phyloP scores from a whole-genome alignment of 2,113 vertebrate species.

The Polypterus senegalus region DNA sequence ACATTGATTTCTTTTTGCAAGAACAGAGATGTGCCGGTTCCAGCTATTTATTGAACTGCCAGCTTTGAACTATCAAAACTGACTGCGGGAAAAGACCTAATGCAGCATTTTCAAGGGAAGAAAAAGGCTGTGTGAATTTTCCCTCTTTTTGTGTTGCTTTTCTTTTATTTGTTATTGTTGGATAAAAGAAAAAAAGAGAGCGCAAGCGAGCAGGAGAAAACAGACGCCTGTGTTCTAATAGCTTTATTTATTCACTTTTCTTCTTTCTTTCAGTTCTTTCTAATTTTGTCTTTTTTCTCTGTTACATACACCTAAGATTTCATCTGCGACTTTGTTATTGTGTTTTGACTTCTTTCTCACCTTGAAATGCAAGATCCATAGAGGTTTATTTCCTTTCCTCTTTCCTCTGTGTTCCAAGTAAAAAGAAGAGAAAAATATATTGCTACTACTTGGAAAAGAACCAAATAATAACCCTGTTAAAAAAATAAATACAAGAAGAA shows the following conservation, averaged over 20 bases:
- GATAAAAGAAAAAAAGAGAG: conserved; percentile 69
- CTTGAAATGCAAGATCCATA: conserved; percentile 72
- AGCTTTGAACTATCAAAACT: conserved; percentile 99
- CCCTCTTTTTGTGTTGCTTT: conserved; percentile 54
- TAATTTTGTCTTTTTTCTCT: conserved; percentile 53
- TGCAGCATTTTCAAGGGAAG: conserved; percentile 87
- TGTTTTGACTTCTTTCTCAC: conserved; percentile 71
- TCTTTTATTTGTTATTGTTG: conserved; percentile 64
- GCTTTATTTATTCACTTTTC: conserved; percentile 60
- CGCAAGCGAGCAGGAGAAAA: conserved; percentile 21
- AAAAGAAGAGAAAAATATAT: too few relatives aligned
- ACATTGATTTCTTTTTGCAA: conserved; percentile 99
- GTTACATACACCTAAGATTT: conserved; percentile 59
- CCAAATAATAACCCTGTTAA: too few relatives aligned
- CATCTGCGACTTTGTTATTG: conserved; percentile 69
- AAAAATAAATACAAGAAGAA: too few relatives aligned
- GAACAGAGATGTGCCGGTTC: conserved; percentile 99
- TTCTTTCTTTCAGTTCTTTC: conserved; percentile 45
- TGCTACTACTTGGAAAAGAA: too few relatives aligned
- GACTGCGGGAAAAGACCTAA: conserved; percentile 73
- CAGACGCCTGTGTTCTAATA: conserved; percentile 77
- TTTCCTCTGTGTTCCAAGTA: too few relatives aligned
- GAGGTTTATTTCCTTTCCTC: conserved; percentile 9
- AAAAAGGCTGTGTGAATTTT: conserved; percentile 70
- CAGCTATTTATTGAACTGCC: conserved; percentile 99